Conservation (phyloP, 2,888 invertebrate species). For the Heteromyza rotundicornis region DNA sequence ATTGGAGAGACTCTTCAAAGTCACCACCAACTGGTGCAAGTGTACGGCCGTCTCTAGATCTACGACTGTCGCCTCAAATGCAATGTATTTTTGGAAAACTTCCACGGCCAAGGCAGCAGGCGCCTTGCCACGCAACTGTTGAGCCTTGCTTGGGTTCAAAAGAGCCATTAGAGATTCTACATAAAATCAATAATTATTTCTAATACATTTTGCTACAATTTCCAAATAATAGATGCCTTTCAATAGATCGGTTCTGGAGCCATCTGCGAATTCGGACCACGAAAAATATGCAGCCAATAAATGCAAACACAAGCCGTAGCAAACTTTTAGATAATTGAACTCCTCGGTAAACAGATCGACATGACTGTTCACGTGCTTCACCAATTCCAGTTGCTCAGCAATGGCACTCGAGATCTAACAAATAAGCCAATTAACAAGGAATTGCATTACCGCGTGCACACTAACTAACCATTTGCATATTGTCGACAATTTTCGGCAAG, state of each 20-base stretch:
- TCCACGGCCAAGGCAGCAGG: slow-evolving; percentile 36
- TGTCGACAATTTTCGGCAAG: slow-evolving; percentile 38
- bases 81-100: slow-evolving; percentile 44
- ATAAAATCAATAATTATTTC: not conserved
- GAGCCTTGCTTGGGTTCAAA: slow-evolving; percentile 30
- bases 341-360: slow-evolving; percentile 66
- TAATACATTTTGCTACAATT: not conserved
- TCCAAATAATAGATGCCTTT: no score
- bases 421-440: not conserved
- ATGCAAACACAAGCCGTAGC: slow-evolving; percentile 66
- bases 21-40: slow-evolving; percentile 47
- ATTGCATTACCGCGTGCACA: not conserved
- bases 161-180: slow-evolving; percentile 45
- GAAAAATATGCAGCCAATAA: slow-evolving; percentile 68
- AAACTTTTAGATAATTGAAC: slow-evolving; percentile 65
- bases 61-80: slow-evolving; percentile 45
- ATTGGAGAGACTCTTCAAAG: slow-evolving; percentile 43
- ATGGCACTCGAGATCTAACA: slow-evolving; percentile 40
- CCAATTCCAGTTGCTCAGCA: slow-evolving; percentile 60
- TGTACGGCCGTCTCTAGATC: slow-evolving; percentile 56
- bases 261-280: slow-evolving; percentile 70
- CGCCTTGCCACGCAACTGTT: slow-evolving; percentile 26
- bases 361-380: slow-evolving; percentile 67
- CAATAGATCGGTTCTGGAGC: slow-evolving; percentile 37
- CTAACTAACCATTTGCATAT: slow-evolving; percentile 34